Evolutionary conservation across 2,113 vertebrate species (phyloP), one percentile per base, ranked within the genome.

Genomic region (Ranitomeya variabilis): DNA sequence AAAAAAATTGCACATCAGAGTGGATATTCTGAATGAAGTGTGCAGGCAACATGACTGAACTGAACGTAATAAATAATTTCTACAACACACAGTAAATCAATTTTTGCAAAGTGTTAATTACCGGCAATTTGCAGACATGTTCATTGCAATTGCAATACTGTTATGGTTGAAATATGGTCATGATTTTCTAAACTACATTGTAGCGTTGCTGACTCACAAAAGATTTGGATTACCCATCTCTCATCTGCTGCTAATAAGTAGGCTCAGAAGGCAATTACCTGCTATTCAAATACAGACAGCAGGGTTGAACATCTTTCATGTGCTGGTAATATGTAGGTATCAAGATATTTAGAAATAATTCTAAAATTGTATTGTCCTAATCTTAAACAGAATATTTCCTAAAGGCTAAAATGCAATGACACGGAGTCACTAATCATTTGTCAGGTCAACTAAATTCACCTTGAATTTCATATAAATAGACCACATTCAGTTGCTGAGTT

Each of bases 161-260:
- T 57, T 9, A 57, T 9, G 4, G 62, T 19, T 64, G 19, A 18
- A 26, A 26, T 71, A 71, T 5, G 14, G 12, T 37, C 69, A 67
- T 73, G 6, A 37, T 31, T 73, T 73, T 73, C 26, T 73, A 13
- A 16, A 31, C 13, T 14, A 37, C 13, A 15, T 37, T 3, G 6
- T 4, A 14, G 14, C 26, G 14, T 59, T 80, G 6, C 54, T 80
- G 78, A 80, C 54, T 80, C n/a, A 80, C 60, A 80, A 80, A 26
- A 57, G 23, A 59, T 62, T 37, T 54, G 23, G 57, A 26, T 23
- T 60, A 31, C 8, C 7, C 57, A 62, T 81, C 79, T 62, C 26
- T 81, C 79, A 62, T 81, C 79, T 26, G 2, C 23, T 81, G 23
- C 54, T 81, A 60, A 81, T 81, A 62, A 81, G 62, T 81, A 31